phyloP scores from a whole-genome alignment of 2,113 vertebrate genomes.

The Ptychochromis oligacanthus region DNA sequence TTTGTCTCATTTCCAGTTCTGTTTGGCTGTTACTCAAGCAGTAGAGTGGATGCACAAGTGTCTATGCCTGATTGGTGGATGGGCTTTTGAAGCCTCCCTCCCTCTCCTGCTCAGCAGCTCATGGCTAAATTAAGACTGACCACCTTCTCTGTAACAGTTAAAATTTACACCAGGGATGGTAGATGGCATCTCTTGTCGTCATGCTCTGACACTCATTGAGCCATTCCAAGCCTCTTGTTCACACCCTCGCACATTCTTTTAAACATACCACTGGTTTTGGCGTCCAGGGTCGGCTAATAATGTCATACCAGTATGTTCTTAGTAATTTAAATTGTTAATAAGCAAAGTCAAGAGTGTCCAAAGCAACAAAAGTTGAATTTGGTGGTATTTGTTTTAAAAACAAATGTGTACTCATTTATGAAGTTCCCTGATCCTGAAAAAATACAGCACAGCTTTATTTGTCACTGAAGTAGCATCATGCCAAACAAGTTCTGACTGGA shows the following conservation, averaged over 20 bases:
- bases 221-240: slow-evolving; percentile 7
- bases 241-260: slow-evolving; percentile 6
- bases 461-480: too few relatives aligned
- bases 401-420: not conserved
- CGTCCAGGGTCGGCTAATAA: not conserved
- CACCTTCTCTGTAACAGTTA: slow-evolving; percentile 25
- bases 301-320: not conserved
- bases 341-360: not conserved
- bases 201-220: not conserved
- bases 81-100: not conserved
- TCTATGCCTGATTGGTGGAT: slow-evolving; percentile 60
- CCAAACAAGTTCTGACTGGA: too few relatives aligned
- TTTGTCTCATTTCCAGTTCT: not conserved
- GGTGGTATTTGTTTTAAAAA: not conserved
- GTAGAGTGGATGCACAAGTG: slow-evolving; percentile 53
- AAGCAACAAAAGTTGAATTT: not conserved
- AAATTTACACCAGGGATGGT: slow-evolving; percentile 18
- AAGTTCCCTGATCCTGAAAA: too few relatives aligned
- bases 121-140: slow-evolving; percentile 58
- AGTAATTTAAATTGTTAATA: not conserved
- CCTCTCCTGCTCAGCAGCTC: slow-evolving; percentile 18
- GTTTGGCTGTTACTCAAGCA: slow-evolving; percentile 12
- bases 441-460: too few relatives aligned
- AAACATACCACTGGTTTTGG: not conserved
- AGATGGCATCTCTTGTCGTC: slow-evolving; percentile 28